phyloP scores from a whole-genome alignment of 2,797 vertebrate species.

The Pithecia hirsuta region DNA sequence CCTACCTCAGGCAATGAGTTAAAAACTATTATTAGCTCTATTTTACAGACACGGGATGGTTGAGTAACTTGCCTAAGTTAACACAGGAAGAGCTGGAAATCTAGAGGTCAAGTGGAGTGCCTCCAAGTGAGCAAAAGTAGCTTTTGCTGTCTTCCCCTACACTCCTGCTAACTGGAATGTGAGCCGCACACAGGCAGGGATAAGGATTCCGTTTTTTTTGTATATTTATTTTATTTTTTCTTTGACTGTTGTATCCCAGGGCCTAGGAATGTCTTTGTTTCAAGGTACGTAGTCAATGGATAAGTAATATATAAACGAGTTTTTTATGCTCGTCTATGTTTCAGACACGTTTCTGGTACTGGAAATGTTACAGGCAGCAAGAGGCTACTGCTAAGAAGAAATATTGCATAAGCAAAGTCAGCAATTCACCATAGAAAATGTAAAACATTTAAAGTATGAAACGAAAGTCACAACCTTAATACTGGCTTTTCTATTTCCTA shows the following conservation, averaged over 20 bases:
- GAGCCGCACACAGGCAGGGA: fast-evolving
- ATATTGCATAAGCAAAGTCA: not conserved
- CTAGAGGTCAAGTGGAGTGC: not conserved
- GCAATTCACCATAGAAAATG: not conserved
- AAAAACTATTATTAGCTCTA: not conserved
- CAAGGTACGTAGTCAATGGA: not conserved
- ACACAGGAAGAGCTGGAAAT: not conserved
- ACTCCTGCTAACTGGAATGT: not conserved
- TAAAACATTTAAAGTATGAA: not conserved
- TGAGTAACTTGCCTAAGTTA: not conserved
- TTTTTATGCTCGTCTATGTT: not conserved
- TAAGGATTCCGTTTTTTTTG: not conserved
- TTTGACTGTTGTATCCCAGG: not conserved
- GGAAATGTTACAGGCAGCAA: not conserved
- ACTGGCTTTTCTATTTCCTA: not conserved
- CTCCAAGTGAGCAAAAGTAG: not conserved
- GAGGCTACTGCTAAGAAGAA: not conserved
- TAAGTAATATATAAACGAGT: not conserved
- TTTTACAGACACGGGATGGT: not conserved
- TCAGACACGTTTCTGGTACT: not conserved
- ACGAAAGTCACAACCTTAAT: not conserved
- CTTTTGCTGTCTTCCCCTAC: not conserved
- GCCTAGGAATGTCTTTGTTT: not conserved
- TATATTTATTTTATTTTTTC: not conserved
- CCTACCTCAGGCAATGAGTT: not conserved